These are phyloP conservation scores for Pseudochirops corinnae DNA, from an alignment of 2,797 vertebrate genomes.

Conservation along the genomic window DNA sequence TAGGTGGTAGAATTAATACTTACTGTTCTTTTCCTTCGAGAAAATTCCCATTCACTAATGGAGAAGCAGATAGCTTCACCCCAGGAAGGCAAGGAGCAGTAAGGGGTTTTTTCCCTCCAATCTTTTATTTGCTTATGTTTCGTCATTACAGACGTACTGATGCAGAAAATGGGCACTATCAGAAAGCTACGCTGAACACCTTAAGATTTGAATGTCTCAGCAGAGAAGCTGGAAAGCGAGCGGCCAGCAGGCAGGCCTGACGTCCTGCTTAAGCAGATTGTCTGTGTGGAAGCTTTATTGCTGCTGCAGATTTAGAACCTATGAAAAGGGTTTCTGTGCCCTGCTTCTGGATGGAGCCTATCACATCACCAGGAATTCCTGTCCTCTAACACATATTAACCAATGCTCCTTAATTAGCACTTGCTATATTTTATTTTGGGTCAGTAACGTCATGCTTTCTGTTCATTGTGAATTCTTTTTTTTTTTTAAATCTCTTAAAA, in stretches of 20 bases:
- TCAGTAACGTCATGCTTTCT: slow-evolving; percentile 82
- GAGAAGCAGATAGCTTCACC: slow-evolving; percentile 32
- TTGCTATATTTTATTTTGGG: slow-evolving; percentile 82
- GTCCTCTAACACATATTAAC: slow-evolving; percentile 83
- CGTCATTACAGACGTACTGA: slow-evolving; percentile 67
- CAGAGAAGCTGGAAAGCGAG: slow-evolving; percentile 77
- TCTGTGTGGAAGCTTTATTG: slow-evolving; percentile 85
- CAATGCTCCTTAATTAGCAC: slow-evolving; percentile 81
- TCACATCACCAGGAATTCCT: slow-evolving; percentile 86
- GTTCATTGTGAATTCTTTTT: slow-evolving; percentile 79
- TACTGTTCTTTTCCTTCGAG: slow-evolving; percentile 35
- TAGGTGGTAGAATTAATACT: slow-evolving; percentile 25
- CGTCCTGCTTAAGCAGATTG: slow-evolving; percentile 83
- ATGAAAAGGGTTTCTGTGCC: slow-evolving; percentile 89
- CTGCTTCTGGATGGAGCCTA: slow-evolving; percentile 83
- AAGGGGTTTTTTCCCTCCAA: slow-evolving; percentile 59
- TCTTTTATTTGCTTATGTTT: slow-evolving; percentile 74
- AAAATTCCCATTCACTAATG: slow-evolving; percentile 33
- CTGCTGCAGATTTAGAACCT: slow-evolving; percentile 85
- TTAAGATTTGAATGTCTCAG: slow-evolving; percentile 77
- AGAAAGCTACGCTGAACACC: slow-evolving; percentile 70
- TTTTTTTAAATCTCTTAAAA: slow-evolving; percentile 71
- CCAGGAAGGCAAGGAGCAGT: slow-evolving; percentile 45
- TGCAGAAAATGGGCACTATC: slow-evolving; percentile 76
- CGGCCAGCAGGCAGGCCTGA: slow-evolving; percentile 82